phyloP scores from a whole-genome alignment of 1,140 invertebrate genomes.

The Idris sp. region DNA sequence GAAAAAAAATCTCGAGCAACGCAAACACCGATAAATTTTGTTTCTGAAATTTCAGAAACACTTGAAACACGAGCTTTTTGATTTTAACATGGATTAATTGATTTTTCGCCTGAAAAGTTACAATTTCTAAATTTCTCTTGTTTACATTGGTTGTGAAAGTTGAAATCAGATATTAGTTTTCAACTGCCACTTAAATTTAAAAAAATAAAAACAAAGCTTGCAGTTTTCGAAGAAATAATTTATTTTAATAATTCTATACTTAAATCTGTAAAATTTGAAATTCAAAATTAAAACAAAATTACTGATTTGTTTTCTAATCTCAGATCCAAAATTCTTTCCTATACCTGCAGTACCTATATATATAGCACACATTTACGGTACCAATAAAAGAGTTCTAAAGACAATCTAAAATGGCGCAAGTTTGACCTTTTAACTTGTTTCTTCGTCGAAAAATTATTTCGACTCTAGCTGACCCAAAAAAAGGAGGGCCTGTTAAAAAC shows the following conservation, averaged over 20 bases:
- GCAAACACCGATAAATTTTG: neutral
- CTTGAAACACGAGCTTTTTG: constrained; percentile 25
- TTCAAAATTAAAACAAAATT: no score
- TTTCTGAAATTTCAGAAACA: constrained; percentile 50
- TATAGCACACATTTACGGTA: neutral
- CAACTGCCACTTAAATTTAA: no score
- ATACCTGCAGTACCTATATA: no score
- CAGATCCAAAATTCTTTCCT: no score
- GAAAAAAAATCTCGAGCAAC: no score
- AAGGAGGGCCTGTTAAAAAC: constrained; percentile 26
- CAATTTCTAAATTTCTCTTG: constrained; percentile 25
- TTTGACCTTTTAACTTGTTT: constrained; percentile 44
- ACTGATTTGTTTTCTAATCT: no score
- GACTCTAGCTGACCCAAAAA: constrained; percentile 44
- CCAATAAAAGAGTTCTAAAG: constrained; percentile 4
- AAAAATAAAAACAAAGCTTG: no score
- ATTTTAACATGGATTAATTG: constrained; percentile 40
- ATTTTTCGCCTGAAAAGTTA: constrained; percentile 52
- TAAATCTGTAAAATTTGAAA: no score
- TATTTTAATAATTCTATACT: no score
- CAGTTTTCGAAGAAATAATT: no score
- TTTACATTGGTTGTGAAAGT: constrained; percentile 39
- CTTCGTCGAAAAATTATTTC: constrained; percentile 41
- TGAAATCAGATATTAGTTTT: constrained; percentile 40
- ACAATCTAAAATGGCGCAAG: constrained; percentile 29